phyloP scores from a whole-genome alignment of 1,140 invertebrate species.

The Bombyx mandarina region DNA sequence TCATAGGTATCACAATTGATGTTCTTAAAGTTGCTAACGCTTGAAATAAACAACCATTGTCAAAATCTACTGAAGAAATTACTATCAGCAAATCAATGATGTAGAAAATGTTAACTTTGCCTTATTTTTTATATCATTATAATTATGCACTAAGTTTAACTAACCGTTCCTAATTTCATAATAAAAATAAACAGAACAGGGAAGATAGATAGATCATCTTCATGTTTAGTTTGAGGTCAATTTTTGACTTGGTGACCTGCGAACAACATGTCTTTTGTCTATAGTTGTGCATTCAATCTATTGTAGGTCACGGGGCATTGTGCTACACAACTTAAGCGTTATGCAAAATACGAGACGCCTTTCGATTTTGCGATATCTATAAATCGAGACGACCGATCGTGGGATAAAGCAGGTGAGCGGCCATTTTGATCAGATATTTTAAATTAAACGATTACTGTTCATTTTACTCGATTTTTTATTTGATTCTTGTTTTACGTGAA shows the following conservation, averaged over 20 bases:
- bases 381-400: conserved; percentile 59
- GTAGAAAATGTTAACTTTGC: background rate
- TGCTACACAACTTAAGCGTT: conserved; percentile 52
- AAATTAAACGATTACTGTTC: conserved; percentile 21
- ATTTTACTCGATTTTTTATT: conserved; percentile 12
- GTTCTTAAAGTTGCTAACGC: too few relatives aligned
- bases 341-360: conserved; percentile 63
- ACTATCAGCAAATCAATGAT: background rate
- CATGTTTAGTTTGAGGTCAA: too few relatives aligned
- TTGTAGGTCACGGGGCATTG: conserved; percentile 36
- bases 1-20: too few relatives aligned
- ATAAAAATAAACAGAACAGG: background rate
- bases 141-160: background rate
- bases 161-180: background rate
- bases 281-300: conserved; percentile 18
- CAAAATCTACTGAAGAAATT: too few relatives aligned
- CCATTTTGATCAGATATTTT: conserved; percentile 55
- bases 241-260: conserved; percentile 3
- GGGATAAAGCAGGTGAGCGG: conserved; percentile 57
- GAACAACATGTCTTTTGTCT: conserved; percentile 4
- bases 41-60: too few relatives aligned
- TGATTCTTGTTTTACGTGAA: background rate
- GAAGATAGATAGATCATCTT: background rate
- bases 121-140: background rate
- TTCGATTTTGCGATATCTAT: conserved; percentile 60